Evolutionary conservation across 2,797 vertebrate species (phyloP), one percentile per base, ranked within the genome.

Genomic region (Sylvilagus floridanus): DNA sequence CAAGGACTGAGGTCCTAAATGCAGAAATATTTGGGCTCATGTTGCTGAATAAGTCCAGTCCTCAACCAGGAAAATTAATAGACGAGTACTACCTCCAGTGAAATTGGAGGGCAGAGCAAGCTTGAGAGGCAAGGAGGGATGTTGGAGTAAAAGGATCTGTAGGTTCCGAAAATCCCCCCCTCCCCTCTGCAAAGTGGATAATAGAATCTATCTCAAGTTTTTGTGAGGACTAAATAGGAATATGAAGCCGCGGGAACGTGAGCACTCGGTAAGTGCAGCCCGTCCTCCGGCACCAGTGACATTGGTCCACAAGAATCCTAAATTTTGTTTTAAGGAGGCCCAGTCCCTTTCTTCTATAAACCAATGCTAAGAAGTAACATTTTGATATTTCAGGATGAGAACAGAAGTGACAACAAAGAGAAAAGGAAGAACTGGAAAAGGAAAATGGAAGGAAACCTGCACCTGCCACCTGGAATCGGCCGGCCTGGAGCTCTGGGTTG

Each of bases 371-470:
- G 12, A 73, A 94, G 69, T 87, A 35, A 88, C 5, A 62, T 16
- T 7, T 26, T 35, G 14, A 11, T 47, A 82, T 90, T 89, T 93
- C 3, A 26, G 24, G 62, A 85, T 83, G 54, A 88, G 66, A 87
- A 73, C 28, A 32, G 4, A 86, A 90, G 26, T 78, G 28, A 84
- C 22, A 89, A 63, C 81, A 37, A 94, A 52, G 24, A 86, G 54
- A 72, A 87, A 94, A 83, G 4, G 8, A 91, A 77, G 8, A 83
- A 69, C 66, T 13, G 12, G 82, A 94, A 84, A n/a, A 71, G 28
- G 52, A 71, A 87, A 84, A 66, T 75, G 21, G 24, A 82, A 71
- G 57, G n/a, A 82, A 52, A 66, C 60, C 57, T 24, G 42, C 1
- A 11, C 17, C 88, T 12, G 50, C 17, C 17, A 8, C 7, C 9